phyloP scores from a whole-genome alignment of 23 tunicate genomes.

The Ciona savignyi region DNA sequence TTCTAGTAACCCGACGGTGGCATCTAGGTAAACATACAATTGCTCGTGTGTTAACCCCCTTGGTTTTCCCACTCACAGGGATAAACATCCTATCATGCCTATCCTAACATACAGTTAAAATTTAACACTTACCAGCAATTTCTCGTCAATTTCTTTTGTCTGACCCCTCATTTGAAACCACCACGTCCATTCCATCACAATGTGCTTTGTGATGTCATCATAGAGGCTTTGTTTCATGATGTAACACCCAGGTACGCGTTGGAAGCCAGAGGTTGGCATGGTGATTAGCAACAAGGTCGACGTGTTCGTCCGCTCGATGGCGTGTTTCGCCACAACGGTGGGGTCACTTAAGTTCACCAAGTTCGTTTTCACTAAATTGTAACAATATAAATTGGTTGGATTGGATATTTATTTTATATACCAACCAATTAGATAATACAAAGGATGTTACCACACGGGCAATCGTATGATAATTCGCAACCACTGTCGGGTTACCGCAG shows the following conservation, averaged over 20 bases:
- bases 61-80: no score
- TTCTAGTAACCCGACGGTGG: no score
- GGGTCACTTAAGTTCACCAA: not conserved
- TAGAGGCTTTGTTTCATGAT: constrained; percentile 12
- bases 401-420: no score
- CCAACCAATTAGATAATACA: no score
- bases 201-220: constrained; percentile 22
- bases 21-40: no score
- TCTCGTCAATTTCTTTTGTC: constrained; percentile 48
- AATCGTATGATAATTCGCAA: no score
- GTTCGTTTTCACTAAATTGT: not conserved
- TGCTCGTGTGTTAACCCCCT: no score
- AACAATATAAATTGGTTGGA: no score
- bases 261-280: constrained; percentile 18
- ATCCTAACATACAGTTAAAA: not conserved
- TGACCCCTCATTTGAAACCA: constrained; percentile 72
- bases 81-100: not conserved
- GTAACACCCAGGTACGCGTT: constrained; percentile 66
- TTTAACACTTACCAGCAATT: constrained; percentile 26
- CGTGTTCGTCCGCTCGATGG: not conserved
- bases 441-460: no score
- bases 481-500: no score
- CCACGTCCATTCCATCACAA: constrained; percentile 49
- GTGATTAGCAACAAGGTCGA: not conserved
- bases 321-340: not conserved